Evolutionary conservation across 2,797 vertebrate species (phyloP).

Genomic region (Petrocephalus sullivani): DNA sequence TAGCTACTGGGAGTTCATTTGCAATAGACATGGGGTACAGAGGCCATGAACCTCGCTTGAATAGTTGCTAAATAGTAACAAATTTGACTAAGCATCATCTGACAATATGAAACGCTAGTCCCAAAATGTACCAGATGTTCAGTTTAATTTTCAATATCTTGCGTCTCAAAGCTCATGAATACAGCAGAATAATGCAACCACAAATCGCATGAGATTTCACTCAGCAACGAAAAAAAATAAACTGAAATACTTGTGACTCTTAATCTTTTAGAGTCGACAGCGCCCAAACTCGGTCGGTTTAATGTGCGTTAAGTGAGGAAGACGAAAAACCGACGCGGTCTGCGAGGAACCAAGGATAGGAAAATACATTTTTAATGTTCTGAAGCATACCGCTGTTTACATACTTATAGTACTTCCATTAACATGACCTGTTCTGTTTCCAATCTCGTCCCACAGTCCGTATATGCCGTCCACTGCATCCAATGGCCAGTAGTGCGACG

Average conservation of each 20-base stretch:
- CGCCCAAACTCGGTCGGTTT: neutral
- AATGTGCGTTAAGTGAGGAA: neutral
- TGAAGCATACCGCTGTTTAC: slow-evolving; percentile 40
- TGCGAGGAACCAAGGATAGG: slow-evolving; percentile 17
- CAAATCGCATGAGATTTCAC: neutral
- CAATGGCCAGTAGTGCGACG: slow-evolving; percentile 92
- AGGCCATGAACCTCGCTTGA: neutral
- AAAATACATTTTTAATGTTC: slow-evolving; percentile 23
- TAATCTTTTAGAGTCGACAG: neutral
- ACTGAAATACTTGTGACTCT: neutral
- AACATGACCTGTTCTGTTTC: slow-evolving; percentile 72
- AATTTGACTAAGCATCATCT: neutral
- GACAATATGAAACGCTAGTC: neutral
- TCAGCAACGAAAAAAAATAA: neutral
- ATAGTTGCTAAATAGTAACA: neutral
- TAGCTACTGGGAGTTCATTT: neutral
- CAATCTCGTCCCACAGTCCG: slow-evolving; percentile 75
- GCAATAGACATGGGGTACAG: neutral
- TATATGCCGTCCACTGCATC: slow-evolving; percentile 82
- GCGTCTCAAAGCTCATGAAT: neutral
- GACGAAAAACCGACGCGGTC: neutral
- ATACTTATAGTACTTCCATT: slow-evolving; percentile 64
- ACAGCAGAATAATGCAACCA: neutral
- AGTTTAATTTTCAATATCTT: neutral
- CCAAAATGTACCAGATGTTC: neutral